Evolutionary conservation across 2,888 invertebrate species (phyloP).

Genomic region (Pecten maximus): DNA sequence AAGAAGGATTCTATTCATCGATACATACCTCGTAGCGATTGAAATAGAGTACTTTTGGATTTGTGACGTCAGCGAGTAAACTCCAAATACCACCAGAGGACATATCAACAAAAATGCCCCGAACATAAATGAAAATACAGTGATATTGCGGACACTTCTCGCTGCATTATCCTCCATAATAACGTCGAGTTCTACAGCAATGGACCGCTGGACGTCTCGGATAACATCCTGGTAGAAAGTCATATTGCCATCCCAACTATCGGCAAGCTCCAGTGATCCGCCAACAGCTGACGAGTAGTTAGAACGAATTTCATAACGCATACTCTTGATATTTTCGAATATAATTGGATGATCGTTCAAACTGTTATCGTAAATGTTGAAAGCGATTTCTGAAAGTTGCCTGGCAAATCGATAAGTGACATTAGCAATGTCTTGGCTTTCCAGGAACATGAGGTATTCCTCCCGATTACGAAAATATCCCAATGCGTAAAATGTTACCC

Average conservation of each 20-base stretch:
- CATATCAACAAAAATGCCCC: conserved; percentile 65
- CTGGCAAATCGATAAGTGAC: conserved; percentile 68
- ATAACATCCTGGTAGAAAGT: conserved; percentile 64
- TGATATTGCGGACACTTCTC: conserved; percentile 56
- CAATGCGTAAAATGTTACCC: conserved; percentile 69
- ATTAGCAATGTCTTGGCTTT: conserved; percentile 69
- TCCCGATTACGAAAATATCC: conserved; percentile 67
- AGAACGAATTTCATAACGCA: conserved; percentile 64
- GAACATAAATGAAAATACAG: conserved; percentile 66
- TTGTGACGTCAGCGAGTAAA: conserved; percentile 67
- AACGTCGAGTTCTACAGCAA: conserved; percentile 49
- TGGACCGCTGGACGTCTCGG: conserved; percentile 53
- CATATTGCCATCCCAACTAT: conserved; percentile 73
- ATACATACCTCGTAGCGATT: conserved; percentile 65
- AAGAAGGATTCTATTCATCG: no score
- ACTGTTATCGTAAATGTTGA: conserved; percentile 60
- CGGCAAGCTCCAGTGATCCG: conserved; percentile 61
- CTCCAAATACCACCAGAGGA: conserved; percentile 68
- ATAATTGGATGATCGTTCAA: conserved; percentile 39
- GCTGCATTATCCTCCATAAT: conserved; percentile 48
- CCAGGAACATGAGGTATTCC: conserved; percentile 68
- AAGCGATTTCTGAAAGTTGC: conserved; percentile 66
- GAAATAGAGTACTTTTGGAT: conserved; percentile 72
- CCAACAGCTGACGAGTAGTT: conserved; percentile 51
- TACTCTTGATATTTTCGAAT: conserved; percentile 43